These are phyloP conservation scores for Toxotes jaculatrix DNA, from an alignment of 2,113 vertebrate species.

Conservation along the genomic window DNA sequence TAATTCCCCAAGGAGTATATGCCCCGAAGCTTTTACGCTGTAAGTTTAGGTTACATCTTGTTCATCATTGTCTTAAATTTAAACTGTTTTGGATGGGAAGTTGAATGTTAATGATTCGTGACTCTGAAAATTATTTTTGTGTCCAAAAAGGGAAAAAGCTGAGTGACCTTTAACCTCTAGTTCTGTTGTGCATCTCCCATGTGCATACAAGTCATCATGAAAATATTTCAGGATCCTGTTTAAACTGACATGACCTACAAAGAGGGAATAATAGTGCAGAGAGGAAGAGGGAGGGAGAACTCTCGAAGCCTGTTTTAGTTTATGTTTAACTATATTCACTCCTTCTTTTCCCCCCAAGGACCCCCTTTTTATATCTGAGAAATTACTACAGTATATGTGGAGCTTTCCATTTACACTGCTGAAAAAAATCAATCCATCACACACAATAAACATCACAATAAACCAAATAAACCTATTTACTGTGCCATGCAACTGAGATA, in stretches of 20 bases:
- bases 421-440: background rate
- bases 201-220: conserved; percentile 67
- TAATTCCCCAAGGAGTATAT: conserved; percentile 64
- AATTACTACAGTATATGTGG: background rate
- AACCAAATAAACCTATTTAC: background rate
- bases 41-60: conserved; percentile 61
- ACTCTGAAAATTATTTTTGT: conserved; percentile 62
- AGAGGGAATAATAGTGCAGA: conserved; percentile 45
- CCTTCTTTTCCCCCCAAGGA: background rate
- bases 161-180: conserved; percentile 64
- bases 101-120: conserved; percentile 68
- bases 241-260: conserved; percentile 69
- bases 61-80: conserved; percentile 58
- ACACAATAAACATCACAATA: background rate
- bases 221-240: conserved; percentile 73
- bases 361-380: background rate
- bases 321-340: conserved; percentile 29
- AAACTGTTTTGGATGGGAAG: conserved; percentile 58
- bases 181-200: conserved; percentile 66
- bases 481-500: background rate
- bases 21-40: conserved; percentile 58
- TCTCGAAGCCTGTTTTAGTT: conserved; percentile 29
- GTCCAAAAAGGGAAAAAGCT: conserved; percentile 67
- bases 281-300: conserved; percentile 17
- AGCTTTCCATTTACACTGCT: background rate